Evolutionary conservation across 35 echinoderm and acorn worm species (phyloP), one percentile per base, ranked within the genome.

Genomic region (Ptychodera flava): DNA sequence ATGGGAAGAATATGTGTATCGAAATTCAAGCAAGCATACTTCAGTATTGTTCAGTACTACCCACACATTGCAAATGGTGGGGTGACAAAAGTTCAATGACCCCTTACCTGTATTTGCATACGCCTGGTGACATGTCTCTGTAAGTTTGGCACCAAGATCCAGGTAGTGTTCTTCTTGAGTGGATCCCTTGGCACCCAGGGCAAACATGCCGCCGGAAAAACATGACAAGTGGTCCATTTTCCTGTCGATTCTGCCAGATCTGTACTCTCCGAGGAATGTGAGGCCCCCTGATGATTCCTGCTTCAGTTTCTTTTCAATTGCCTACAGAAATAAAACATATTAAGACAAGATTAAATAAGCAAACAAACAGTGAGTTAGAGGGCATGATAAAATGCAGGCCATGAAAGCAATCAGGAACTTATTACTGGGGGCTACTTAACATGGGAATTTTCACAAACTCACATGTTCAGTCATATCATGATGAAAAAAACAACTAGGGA

Each of bases 181-280:
- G 0, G 89, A 76, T 76, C 90, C 92, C 85, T 90, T 87, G 32
- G 89, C 85, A 10, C 96, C 96, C 1, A 99, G 88, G 6, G 89
- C 96, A 81, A 99, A 94, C 96, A 99, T 99, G 0, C 96, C 96
- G 34, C 96, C 96, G n/a, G 92, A 94, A 79, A 99, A 99, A 80
- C 96, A 99, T 0, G 92, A 92, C 6, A 99, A 86, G 84, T 99
- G 96, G 83, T 99, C 96, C 96, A 99, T 99, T 85, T 99, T 99
- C 81, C 91, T 99, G 83, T 99, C 96, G 15, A 99, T 80, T 30
- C 93, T 85, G 28, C 86, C 89, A n/a, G 92, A 90, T 78, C 96
- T 76, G 87, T 84, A 92, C 34, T 99, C 96, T 32, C 96, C 96
- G 85, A 99, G 86, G 83, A 84, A 99, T 78, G 93, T 91, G n/a